A percentile compares a stretch with the other conserved stretches of the same genome.
phyloP scores from a whole-genome alignment of 2,888 invertebrate species.

The Argyra leucocephala region DNA sequence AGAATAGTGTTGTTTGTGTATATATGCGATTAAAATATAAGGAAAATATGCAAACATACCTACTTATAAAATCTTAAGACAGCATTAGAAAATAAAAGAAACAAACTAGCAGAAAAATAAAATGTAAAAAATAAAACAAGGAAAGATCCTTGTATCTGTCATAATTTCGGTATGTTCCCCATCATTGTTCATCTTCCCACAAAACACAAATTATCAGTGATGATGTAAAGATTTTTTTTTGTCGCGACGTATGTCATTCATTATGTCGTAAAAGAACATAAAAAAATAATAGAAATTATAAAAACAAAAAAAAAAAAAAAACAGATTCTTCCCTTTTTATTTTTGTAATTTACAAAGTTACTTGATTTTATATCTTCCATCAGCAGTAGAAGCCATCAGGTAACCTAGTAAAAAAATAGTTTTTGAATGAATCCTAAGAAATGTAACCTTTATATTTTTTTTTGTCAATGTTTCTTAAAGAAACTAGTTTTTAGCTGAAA shows the following conservation, averaged over 20 bases:
- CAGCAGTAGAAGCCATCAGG: not conserved
- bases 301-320: too few relatives aligned
- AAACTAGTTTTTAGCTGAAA: too few relatives aligned
- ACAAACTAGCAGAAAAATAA: not conserved
- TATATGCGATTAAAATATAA: not conserved
- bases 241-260: conserved; percentile 9
- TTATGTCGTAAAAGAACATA: conserved; percentile 5
- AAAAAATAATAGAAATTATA: not conserved
- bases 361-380: too few relatives aligned
- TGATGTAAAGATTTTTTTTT: not conserved
- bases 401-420: not conserved
- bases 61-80: not conserved
- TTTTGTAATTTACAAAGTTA: not conserved
- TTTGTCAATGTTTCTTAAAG: too few relatives aligned
- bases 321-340: not conserved
- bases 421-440: too few relatives aligned
- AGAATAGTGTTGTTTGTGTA: too few relatives aligned
- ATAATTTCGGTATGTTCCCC: not conserved
- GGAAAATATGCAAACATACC: too few relatives aligned
- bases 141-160: not conserved
- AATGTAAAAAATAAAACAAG: not conserved
- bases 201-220: not conserved
- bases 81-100: not conserved
- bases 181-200: not conserved
- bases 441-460: too few relatives aligned